Evolutionary conservation across 64 coral and sea anemone genomes (phyloP).

Genomic region (Trachythela sp.): DNA sequence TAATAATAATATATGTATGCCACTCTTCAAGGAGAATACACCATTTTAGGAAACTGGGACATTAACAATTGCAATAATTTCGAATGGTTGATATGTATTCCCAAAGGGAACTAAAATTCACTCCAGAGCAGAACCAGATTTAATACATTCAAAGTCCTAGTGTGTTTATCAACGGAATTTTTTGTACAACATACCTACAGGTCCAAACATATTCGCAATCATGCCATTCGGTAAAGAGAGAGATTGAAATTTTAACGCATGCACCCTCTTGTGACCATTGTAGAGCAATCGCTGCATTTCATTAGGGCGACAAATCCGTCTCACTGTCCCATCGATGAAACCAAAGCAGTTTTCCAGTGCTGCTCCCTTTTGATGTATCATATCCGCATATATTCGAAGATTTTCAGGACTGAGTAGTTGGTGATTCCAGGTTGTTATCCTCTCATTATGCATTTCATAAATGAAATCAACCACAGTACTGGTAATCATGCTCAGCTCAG

Average conservation of each 20-base stretch:
- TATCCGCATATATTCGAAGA: neutral
- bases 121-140: neutral
- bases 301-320: neutral
- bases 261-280: slow-evolving; percentile 6
- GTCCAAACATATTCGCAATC: neutral
- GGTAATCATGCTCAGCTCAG: neutral
- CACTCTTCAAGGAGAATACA: no score
- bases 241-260: neutral
- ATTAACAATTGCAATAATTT: no score
- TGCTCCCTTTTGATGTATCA: neutral
- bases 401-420: neutral
- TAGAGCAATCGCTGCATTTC: neutral
- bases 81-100: no score
- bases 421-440: neutral
- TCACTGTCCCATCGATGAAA: neutral
- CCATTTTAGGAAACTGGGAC: no score
- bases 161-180: neutral
- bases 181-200: neutral
- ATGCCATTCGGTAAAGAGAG: neutral
- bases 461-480: neutral
- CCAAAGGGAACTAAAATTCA: no score
- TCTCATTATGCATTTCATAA: neutral
- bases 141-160: neutral
- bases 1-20: no score
- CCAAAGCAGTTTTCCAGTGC: neutral